These are phyloP conservation scores for Pampusana beccarii DNA, from an alignment of 2,113 vertebrate genomes.

Conservation along the genomic window DNA sequence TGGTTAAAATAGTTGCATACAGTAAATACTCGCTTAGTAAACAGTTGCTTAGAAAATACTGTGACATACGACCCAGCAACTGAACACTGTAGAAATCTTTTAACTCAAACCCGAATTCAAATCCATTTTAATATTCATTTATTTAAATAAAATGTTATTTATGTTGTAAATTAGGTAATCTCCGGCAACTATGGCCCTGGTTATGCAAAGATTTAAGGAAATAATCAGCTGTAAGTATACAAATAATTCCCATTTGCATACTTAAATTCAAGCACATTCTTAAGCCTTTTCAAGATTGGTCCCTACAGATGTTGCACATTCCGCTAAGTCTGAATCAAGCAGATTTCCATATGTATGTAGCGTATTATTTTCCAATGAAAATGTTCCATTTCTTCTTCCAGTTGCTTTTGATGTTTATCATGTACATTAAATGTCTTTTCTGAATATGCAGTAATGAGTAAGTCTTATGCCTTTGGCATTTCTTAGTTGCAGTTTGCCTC, in stretches of 20 bases:
- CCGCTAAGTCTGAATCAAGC: slow-evolving; percentile 1
- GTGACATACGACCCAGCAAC: neutral
- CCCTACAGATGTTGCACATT: neutral
- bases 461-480: neutral
- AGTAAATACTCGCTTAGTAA: neutral
- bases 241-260: slow-evolving; percentile 12
- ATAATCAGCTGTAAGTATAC: slow-evolving; percentile 9
- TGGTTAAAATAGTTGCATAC: neutral
- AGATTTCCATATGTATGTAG: slow-evolving; percentile 14
- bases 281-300: slow-evolving; percentile 8
- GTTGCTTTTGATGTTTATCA: slow-evolving; percentile 21
- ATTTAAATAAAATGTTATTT: neutral
- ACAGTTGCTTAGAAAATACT: slow-evolving; percentile 7
- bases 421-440: slow-evolving; percentile 29
- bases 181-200: neutral
- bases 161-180: neutral
- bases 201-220: slow-evolving; percentile 3
- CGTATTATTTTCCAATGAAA: slow-evolving; percentile 47
- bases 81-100: neutral
- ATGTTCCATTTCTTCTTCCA: neutral
- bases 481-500: neutral
- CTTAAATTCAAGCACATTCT: neutral
- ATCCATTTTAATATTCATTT: neutral
- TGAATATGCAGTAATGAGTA: slow-evolving; percentile 17
- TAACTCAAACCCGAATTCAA: neutral